Conservation (phyloP, 2,888 invertebrate genomes). For the Coelinius sp. region DNA sequence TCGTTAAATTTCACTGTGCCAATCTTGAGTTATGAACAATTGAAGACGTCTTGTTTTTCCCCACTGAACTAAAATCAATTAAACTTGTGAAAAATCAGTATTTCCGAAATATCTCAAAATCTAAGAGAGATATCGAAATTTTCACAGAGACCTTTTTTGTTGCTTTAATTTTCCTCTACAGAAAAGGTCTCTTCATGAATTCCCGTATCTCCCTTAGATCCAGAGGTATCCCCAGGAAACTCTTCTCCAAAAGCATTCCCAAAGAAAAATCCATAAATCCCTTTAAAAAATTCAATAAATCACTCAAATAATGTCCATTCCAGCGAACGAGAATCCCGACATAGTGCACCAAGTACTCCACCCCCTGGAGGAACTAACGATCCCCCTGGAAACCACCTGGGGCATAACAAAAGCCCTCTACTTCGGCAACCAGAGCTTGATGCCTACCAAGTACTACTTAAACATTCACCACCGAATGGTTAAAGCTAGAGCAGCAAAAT, state of each 20-base stretch:
- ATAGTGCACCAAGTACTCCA: conserved; percentile 80
- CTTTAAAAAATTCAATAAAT: background rate
- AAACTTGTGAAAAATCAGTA: no score
- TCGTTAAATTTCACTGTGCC: no score
- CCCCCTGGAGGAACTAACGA: conserved; percentile 81
- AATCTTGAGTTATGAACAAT: no score
- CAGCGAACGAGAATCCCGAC: conserved; percentile 68
- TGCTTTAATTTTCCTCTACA: no score
- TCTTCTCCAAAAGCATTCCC: no score
- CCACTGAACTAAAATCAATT: no score
- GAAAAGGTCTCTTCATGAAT: no score
- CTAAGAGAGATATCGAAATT: background rate
- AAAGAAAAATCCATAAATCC: no score
- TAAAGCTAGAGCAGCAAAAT: conserved; percentile 82
- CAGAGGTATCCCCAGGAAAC: no score
- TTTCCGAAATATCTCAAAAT: no score
- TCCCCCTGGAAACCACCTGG: conserved; percentile 87
- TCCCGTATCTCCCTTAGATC: background rate
- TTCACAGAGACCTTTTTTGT: no score
- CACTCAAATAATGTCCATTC: background rate
- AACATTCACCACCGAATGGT: conserved; percentile 86
- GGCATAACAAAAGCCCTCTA: conserved; percentile 89
- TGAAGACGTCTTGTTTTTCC: no score
- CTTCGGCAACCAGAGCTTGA: conserved; percentile 82
- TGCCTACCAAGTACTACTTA: conserved; percentile 85